phyloP scores from a whole-genome alignment of 64 coral and sea anemone species.

The Actinia equina region DNA sequence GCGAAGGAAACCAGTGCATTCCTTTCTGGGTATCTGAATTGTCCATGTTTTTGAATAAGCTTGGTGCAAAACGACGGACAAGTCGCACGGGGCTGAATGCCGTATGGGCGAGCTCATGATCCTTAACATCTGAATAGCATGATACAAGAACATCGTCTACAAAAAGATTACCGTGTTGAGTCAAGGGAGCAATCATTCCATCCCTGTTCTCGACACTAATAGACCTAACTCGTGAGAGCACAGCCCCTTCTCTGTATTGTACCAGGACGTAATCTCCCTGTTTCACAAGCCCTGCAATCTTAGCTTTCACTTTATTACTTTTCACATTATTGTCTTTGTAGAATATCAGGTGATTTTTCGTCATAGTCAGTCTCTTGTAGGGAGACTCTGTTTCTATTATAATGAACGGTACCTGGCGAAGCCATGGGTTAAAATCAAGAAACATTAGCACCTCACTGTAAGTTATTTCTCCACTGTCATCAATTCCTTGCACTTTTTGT shows the following conservation, averaged over 20 bases:
- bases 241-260: constrained; percentile 11
- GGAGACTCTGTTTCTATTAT: constrained; percentile 80
- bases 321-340: constrained; percentile 46
- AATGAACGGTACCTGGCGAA: constrained; percentile 47
- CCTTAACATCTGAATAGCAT: constrained; percentile 73
- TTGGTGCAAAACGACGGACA: constrained; percentile 30
- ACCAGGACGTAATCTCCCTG: constrained; percentile 73
- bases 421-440: constrained; percentile 66
- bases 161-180: constrained; percentile 72
- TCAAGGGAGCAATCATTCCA: constrained; percentile 83
- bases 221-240: constrained; percentile 51
- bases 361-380: constrained; percentile 54
- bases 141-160: constrained; percentile 85
- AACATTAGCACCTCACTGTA: constrained; percentile 90
- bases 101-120: constrained; percentile 66
- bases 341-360: constrained; percentile 78
- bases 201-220: constrained; percentile 37
- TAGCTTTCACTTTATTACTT: constrained; percentile 31
- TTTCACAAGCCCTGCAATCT: constrained; percentile 53
- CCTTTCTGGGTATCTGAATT: constrained; percentile 44
- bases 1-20: constrained; percentile 80
- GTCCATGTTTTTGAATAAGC: constrained; percentile 17
- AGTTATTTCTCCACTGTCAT: constrained; percentile 49
- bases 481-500: constrained; percentile 69
- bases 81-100: constrained; percentile 63